A percentile compares a stretch with the other conserved stretches of the same genome.
phyloP scores from a whole-genome alignment of 2,888 invertebrate genomes.

The Pterostichus niger region DNA sequence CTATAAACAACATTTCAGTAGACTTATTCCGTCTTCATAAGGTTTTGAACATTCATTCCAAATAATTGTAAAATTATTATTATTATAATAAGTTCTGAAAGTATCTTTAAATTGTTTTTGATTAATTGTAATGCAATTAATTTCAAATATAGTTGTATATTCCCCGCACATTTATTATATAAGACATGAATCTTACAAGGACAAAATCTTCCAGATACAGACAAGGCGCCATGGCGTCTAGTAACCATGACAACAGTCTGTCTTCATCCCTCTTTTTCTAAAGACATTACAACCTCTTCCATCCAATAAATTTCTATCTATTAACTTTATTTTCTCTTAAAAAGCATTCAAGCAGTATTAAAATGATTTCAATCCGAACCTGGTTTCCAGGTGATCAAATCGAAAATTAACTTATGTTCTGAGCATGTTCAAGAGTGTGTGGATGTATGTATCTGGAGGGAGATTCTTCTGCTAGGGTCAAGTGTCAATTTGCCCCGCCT shows the following conservation, averaged over 20 bases:
- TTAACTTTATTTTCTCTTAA: slow-evolving; percentile 11
- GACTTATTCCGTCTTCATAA: too few relatives aligned
- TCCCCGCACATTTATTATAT: too few relatives aligned
- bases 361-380: slow-evolving; percentile 15
- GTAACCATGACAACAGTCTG: slow-evolving; percentile 38
- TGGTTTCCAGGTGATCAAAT: slow-evolving; percentile 49
- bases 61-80: too few relatives aligned
- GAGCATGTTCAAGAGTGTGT: slow-evolving; percentile 41
- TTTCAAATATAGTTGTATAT: too few relatives aligned
- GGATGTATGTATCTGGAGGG: slow-evolving; percentile 65
- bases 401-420: slow-evolving; percentile 36
- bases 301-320: slow-evolving; percentile 25
- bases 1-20: too few relatives aligned
- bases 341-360: neutral
- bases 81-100: too few relatives aligned
- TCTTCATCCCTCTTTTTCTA: slow-evolving; percentile 20
- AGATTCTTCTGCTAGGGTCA: slow-evolving; percentile 69
- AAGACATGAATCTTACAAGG: neutral
- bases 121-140: too few relatives aligned
- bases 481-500: slow-evolving; percentile 69
- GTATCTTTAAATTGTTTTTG: too few relatives aligned
- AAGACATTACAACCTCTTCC: slow-evolving; percentile 23
- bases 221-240: slow-evolving; percentile 24
- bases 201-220: slow-evolving; percentile 6
- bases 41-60: too few relatives aligned